Conservation (phyloP, 2,113 vertebrate species). For the Eudyptes chrysolophus region DNA sequence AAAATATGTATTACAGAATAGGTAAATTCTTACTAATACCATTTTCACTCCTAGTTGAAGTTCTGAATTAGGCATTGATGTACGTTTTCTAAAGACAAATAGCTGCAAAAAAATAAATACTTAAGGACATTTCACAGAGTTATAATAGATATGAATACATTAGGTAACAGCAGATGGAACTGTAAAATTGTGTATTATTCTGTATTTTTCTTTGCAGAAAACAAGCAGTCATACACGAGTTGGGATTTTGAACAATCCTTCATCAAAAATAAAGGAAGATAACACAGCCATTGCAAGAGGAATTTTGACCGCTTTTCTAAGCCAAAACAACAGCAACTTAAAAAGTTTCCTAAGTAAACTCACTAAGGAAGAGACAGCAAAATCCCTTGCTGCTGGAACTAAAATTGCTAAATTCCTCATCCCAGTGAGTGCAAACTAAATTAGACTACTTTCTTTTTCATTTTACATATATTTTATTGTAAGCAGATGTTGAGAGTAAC, state of each 20-base stretch:
- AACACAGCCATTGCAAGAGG: constrained; percentile 87
- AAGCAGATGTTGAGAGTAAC: not conserved
- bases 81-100: not conserved
- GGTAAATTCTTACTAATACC: not conserved
- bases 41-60: not conserved
- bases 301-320: constrained; percentile 88
- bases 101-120: not conserved
- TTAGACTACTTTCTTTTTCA: not conserved
- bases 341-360: constrained; percentile 85
- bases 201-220: constrained; percentile 76
- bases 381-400: constrained; percentile 81
- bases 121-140: not conserved
- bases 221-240: constrained; percentile 82
- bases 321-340: constrained; percentile 82
- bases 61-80: not conserved
- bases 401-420: constrained; percentile 85
- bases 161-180: not conserved
- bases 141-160: not conserved
- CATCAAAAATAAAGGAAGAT: constrained; percentile 84
- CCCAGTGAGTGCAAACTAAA: constrained; percentile 75
- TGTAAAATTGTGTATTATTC: not conserved
- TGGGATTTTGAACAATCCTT: constrained; percentile 90
- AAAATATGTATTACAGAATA: not conserved
- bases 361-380: constrained; percentile 82
- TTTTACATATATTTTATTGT: not conserved